Conservation (phyloP, 1,140 invertebrate species). For the Lerema accius region DNA sequence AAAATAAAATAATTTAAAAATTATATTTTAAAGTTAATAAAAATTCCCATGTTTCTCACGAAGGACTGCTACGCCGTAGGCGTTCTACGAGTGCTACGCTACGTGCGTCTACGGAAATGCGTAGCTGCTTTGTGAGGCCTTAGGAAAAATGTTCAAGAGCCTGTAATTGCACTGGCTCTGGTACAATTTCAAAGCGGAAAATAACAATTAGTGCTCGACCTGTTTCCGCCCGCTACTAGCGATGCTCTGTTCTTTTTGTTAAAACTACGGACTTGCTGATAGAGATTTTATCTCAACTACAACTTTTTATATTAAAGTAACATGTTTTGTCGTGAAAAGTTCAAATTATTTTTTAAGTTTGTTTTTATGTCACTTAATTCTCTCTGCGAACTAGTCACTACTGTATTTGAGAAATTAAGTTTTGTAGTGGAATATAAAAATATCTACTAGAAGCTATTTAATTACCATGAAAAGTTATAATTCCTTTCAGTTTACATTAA, state of each 20-base stretch:
- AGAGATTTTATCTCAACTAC: slow-evolving; percentile 8
- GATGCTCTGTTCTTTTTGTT: slow-evolving; percentile 15
- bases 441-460: too few relatives aligned
- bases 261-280: slow-evolving; percentile 16
- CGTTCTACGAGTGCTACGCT: background rate
- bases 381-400: too few relatives aligned
- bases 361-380: background rate
- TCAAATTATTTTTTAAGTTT: background rate
- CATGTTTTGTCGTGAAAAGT: background rate
- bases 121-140: slow-evolving; percentile 8
- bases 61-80: background rate
- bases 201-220: slow-evolving; percentile 33
- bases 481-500: too few relatives aligned
- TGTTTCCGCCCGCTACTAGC: slow-evolving; percentile 15
- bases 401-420: too few relatives aligned
- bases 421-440: too few relatives aligned
- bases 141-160: slow-evolving; percentile 28
- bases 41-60: too few relatives aligned
- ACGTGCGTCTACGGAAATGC: slow-evolving; percentile 24
- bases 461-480: too few relatives aligned
- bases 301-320: slow-evolving; percentile 9
- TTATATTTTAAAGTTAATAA: too few relatives aligned
- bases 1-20: too few relatives aligned
- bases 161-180: slow-evolving; percentile 22
- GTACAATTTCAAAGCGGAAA: slow-evolving; percentile 31